A percentile compares a stretch with the other conserved stretches of the same genome.
These are phyloP conservation scores for Hydrophis major DNA, from an alignment of 2,797 vertebrate species.

Conservation along the genomic window DNA sequence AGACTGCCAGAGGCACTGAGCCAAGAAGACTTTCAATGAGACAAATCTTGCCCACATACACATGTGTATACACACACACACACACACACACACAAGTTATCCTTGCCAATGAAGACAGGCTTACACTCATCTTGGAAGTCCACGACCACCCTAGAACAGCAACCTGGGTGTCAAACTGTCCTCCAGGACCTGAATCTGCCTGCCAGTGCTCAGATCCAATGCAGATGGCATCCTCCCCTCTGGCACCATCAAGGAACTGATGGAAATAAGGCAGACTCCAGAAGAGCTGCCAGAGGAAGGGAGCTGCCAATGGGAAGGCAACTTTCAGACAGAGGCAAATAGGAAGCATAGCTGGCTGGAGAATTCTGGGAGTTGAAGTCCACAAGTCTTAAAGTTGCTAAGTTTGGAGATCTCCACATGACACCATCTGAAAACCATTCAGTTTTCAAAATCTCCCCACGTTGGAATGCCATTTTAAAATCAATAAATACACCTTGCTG, in stretches of 20 bases:
- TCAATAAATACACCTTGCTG: neutral
- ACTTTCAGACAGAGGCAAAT: constrained; percentile 46
- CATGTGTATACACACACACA: too few relatives aligned
- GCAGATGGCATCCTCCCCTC: neutral
- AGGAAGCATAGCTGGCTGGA: neutral
- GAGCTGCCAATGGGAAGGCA: constrained; percentile 1
- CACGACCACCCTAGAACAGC: neutral
- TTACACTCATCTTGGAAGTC: neutral
- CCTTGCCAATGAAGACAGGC: neutral
- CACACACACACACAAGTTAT: neutral
- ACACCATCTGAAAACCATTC: neutral
- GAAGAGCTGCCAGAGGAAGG: neutral
- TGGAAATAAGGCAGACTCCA: neutral
- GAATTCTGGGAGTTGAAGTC: too few relatives aligned
- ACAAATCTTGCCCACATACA: neutral
- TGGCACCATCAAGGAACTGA: neutral
- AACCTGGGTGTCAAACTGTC: neutral
- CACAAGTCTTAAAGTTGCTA: too few relatives aligned
- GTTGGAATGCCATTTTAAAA: neutral
- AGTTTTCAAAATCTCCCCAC: neutral
- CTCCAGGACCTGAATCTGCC: neutral
- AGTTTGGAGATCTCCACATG: neutral
- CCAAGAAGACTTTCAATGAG: neutral
- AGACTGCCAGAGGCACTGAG: neutral
- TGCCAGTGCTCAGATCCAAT: neutral